Percentiles rank a stretch among this genome's conserved stretches.
Conservation (phyloP, 92 coral and sea anemone species). For the Palythoa heliodiscus region DNA sequence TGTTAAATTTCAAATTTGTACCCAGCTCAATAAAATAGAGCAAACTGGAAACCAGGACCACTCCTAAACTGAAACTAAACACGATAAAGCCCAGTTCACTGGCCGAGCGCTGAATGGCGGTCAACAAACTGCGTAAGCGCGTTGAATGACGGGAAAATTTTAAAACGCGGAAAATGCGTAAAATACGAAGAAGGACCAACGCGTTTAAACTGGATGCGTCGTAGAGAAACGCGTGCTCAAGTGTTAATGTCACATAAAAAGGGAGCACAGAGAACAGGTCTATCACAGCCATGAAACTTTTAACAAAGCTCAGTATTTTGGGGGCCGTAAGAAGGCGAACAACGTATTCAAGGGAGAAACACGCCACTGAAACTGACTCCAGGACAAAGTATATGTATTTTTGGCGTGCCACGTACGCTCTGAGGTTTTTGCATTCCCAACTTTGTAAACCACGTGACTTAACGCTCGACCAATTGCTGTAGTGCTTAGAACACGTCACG, state of each 20-base stretch:
- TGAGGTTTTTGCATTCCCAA: constrained; percentile 52
- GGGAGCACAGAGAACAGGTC: constrained; percentile 87
- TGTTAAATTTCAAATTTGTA: constrained; percentile 63
- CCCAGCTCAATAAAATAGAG: constrained; percentile 74
- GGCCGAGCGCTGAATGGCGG: constrained; percentile 89
- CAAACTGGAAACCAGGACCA: constrained; percentile 80
- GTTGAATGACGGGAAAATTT: constrained; percentile 91
- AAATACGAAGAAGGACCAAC: constrained; percentile 74
- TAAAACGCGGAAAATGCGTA: constrained; percentile 88
- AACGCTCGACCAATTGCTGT: constrained; percentile 51
- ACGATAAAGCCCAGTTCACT: constrained; percentile 88
- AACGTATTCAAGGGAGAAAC: constrained; percentile 77
- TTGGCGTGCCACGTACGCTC: constrained; percentile 46
- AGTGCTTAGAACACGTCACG: constrained; percentile 59
- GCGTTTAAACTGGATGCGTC: constrained; percentile 75
- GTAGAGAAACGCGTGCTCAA: constrained; percentile 51
- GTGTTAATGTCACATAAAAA: constrained; percentile 66
- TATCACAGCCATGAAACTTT: constrained; percentile 72
- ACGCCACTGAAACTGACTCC: constrained; percentile 77
- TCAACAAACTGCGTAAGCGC: constrained; percentile 81
- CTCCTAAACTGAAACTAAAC: constrained; percentile 78
- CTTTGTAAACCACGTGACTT: not conserved
- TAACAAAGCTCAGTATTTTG: constrained; percentile 64
- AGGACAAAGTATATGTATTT: constrained; percentile 63
- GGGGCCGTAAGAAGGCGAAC: constrained; percentile 75